Percentiles rank a stretch among this genome's conserved stretches.
phyloP scores from a whole-genome alignment of 2,888 invertebrate genomes.

The Drosophila neotestacea region DNA sequence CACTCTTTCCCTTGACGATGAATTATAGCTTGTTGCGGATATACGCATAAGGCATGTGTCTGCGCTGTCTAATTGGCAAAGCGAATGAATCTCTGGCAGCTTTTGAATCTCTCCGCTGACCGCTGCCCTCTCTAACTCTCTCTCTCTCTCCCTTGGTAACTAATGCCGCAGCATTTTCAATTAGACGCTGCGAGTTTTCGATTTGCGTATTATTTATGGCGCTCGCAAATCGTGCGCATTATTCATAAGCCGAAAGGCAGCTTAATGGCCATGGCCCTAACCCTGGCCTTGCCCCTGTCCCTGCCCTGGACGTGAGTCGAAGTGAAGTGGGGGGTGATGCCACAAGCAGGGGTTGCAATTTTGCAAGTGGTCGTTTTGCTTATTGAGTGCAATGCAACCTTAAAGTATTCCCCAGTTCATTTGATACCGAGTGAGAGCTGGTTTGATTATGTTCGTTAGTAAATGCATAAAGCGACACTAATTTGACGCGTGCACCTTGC shows the following conservation, averaged over 20 bases:
- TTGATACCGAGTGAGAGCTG: background rate
- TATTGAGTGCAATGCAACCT: constrained; percentile 59
- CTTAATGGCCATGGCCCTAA: constrained; percentile 63
- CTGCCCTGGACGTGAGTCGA: background rate
- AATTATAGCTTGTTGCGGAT: constrained; percentile 72
- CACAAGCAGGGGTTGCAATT: constrained; percentile 28
- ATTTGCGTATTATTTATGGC: constrained; percentile 79
- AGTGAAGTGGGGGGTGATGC: constrained; percentile 1
- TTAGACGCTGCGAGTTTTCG: constrained; percentile 77
- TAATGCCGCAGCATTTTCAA: constrained; percentile 68
- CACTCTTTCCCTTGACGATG: constrained; percentile 38
- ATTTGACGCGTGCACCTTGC: constrained; percentile 60
- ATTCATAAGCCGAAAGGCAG: constrained; percentile 74
- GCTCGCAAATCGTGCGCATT: constrained; percentile 77
- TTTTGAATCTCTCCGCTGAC: constrained; percentile 52
- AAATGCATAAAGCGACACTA: constrained; percentile 48
- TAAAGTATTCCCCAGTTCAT: constrained; percentile 13
- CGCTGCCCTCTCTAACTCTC: constrained; percentile 17
- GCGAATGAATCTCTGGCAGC: constrained; percentile 62
- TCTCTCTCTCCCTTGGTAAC: constrained; percentile 1
- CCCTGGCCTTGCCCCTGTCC: background rate
- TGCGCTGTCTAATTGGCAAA: constrained; percentile 76
- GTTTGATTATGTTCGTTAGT: constrained; percentile 12
- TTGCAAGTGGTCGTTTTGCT: constrained; percentile 29
- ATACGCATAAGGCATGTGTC: constrained; percentile 79